Percentiles rank a stretch among this genome's conserved stretches.
Evolutionary conservation across 1,140 invertebrate genomes (phyloP).

Genomic region (Acromyrmex echinatior): DNA sequence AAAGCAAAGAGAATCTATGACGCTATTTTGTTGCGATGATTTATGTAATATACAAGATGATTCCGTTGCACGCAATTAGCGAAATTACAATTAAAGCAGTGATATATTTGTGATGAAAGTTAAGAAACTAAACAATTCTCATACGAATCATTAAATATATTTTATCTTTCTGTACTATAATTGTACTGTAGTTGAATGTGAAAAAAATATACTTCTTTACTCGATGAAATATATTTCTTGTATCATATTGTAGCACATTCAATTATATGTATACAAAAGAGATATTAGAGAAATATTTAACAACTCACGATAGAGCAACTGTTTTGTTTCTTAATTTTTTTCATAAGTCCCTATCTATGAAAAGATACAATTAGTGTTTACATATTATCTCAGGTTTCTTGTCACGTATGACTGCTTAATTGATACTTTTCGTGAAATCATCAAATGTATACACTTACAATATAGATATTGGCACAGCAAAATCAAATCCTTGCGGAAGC

Average conservation of each 20-base stretch:
- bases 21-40: slow-evolving; percentile 39
- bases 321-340: slow-evolving; percentile 12
- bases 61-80: slow-evolving; percentile 12
- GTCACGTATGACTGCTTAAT: not conserved
- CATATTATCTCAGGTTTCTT: not conserved
- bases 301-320: not conserved
- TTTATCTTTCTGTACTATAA: not conserved
- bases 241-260: not conserved
- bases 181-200: not conserved
- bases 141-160: not conserved
- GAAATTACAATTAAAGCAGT: not conserved
- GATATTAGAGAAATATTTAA: not conserved
- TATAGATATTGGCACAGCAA: slow-evolving; percentile 4
- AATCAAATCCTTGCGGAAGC: slow-evolving; percentile 45
- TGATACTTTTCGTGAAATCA: not conserved
- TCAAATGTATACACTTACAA: not conserved
- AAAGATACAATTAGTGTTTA: not conserved
- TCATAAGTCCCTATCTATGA: not conserved
- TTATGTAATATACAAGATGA: slow-evolving; percentile 45
- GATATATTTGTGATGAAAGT: not conserved
- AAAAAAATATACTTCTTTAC: slow-evolving; percentile 13
- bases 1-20: slow-evolving; percentile 18
- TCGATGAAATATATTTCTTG: not conserved
- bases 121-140: slow-evolving; percentile 10
- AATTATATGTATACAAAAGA: not conserved